A percentile compares a stretch with the other conserved stretches of the same genome.
These are phyloP conservation scores for Capromys pilorides DNA, from an alignment of 2,797 vertebrate species.

Conservation along the genomic window DNA sequence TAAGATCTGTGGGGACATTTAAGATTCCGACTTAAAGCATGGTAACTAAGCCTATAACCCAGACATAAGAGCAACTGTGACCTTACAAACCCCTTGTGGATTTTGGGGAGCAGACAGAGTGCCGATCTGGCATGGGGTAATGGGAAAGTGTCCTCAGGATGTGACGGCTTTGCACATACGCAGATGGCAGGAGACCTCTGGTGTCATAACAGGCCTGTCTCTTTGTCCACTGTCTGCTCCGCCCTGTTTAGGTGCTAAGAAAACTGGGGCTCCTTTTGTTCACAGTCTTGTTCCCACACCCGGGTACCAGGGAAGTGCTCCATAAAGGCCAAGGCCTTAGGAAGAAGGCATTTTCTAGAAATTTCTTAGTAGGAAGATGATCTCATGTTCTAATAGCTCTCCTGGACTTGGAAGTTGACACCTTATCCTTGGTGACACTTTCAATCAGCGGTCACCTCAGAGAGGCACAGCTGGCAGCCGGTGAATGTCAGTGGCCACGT, in stretches of 20 bases:
- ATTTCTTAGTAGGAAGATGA: background rate
- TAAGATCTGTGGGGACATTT: too few species aligned
- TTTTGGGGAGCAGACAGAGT: background rate
- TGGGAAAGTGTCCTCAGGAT: rapidly evolving
- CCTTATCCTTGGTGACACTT: too few species aligned
- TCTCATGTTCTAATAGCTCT: background rate
- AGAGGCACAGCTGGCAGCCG: too few species aligned
- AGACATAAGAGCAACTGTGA: background rate
- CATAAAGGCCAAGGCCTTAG: background rate
- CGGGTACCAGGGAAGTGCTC: background rate
- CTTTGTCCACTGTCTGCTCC: background rate
- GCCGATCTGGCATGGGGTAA: rapidly evolving
- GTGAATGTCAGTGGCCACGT: too few species aligned
- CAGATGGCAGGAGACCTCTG: background rate
- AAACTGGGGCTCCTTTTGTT: background rate
- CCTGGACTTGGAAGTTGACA: background rate
- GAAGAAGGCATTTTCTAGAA: background rate
- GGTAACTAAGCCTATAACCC: background rate
- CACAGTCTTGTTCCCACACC: background rate
- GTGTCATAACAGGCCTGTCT: background rate
- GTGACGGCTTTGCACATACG: rapidly evolving
- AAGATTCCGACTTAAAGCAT: background rate
- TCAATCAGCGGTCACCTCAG: too few species aligned
- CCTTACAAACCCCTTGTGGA: background rate
- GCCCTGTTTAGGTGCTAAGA: background rate